These are phyloP conservation scores for Stigmatopora nigra DNA, from an alignment of 2,113 vertebrate genomes.

Conservation along the genomic window DNA sequence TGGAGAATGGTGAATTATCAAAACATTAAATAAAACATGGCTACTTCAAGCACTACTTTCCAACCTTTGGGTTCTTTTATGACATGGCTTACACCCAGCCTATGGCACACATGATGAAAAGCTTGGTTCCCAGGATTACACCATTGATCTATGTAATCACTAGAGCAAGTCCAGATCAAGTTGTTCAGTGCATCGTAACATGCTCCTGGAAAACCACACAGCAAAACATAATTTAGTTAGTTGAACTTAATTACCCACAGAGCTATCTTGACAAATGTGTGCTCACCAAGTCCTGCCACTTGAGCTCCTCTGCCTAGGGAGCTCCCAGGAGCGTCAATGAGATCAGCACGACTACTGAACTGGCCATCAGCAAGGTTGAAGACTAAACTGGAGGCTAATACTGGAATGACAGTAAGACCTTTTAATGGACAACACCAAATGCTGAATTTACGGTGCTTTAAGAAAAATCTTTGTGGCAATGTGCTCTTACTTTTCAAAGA, in stretches of 20 bases:
- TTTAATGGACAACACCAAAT: no score
- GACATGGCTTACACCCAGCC: constrained; percentile 90
- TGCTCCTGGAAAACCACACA: constrained; percentile 70
- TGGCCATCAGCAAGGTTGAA: constrained; percentile 91
- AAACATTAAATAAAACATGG: neutral
- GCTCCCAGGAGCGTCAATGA: constrained; percentile 93
- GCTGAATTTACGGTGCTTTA: no score
- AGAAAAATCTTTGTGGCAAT: neutral
- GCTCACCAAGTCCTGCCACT: constrained; percentile 90
- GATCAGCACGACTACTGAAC: constrained; percentile 89
- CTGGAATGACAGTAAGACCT: constrained; percentile 49
- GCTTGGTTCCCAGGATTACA: constrained; percentile 97
- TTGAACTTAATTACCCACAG: neutral
- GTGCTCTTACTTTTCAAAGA: constrained; percentile 90
- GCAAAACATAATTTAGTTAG: constrained; percentile 2
- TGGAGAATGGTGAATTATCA: neutral
- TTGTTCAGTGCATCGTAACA: constrained; percentile 96
- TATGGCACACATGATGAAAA: constrained; percentile 96
- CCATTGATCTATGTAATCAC: constrained; percentile 98
- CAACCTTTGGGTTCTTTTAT: constrained; percentile 90
- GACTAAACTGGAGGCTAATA: constrained; percentile 90
- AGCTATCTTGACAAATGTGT: neutral
- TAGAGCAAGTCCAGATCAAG: constrained; percentile 96
- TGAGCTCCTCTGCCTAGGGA: constrained; percentile 93
- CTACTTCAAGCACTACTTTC: neutral